phyloP scores from a whole-genome alignment of 2,113 vertebrate species.

The Psittacus erithacus region DNA sequence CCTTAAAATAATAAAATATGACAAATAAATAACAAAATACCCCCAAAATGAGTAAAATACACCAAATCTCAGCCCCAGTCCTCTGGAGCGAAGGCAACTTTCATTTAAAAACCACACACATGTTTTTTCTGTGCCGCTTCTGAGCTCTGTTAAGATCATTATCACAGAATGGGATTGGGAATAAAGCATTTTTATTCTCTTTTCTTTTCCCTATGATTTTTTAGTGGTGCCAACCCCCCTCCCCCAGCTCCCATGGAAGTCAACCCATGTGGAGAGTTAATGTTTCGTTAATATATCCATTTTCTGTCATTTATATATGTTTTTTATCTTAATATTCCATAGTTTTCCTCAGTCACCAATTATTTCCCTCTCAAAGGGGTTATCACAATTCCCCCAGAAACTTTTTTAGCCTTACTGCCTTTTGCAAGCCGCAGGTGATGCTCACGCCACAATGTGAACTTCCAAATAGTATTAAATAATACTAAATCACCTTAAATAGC shows the following conservation, averaged over 20 bases:
- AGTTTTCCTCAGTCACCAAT: background rate
- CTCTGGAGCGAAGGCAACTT: background rate
- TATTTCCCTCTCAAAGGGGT: background rate
- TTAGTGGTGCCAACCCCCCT: background rate
- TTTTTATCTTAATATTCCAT: background rate
- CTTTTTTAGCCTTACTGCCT: background rate
- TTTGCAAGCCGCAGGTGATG: background rate
- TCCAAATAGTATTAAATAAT: background rate
- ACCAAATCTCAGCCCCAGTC: background rate
- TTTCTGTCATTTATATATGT: background rate
- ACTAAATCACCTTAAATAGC: background rate
- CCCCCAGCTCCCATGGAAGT: background rate
- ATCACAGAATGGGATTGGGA: background rate
- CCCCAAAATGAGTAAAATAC: background rate
- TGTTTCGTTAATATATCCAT: constrained; percentile 10
- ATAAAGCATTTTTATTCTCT: constrained; percentile 44
- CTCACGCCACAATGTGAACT: background rate
- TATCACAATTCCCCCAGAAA: background rate
- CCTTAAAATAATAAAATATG: fast-evolving
- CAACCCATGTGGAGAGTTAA: constrained; percentile 36
- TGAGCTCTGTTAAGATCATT: background rate
- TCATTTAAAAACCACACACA: constrained; percentile 24
- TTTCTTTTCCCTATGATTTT: background rate
- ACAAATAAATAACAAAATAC: constrained; percentile 38
- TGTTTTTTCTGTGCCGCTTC: background rate